phyloP scores from a whole-genome alignment of 2,888 invertebrate species.

The Ceramica pisi region DNA sequence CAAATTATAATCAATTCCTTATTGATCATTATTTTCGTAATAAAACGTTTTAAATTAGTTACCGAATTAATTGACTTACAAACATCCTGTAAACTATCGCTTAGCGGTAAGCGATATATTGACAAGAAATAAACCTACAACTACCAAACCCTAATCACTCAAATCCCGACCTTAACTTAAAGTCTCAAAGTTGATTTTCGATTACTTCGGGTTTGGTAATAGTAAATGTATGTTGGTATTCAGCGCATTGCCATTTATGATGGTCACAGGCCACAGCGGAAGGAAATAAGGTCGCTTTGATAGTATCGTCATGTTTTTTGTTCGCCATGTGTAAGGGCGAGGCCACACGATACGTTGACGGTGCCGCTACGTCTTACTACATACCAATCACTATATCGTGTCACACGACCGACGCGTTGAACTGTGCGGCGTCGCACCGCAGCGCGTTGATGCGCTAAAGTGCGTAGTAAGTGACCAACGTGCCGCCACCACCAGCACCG shows the following conservation, averaged over 20 bases:
- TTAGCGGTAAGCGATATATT: constrained; percentile 49
- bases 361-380: too few relatives aligned
- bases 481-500: too few relatives aligned
- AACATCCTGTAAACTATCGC: constrained; percentile 60
- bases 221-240: constrained; percentile 32
- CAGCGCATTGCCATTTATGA: constrained; percentile 62
- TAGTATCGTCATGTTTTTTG: constrained; percentile 49
- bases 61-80: constrained; percentile 55
- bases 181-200: neutral
- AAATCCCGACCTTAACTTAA: constrained; percentile 9
- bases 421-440: too few relatives aligned
- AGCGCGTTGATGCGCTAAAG: too few relatives aligned
- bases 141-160: neutral
- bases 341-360: too few relatives aligned
- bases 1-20: constrained; percentile 42
- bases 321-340: constrained; percentile 22
- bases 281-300: constrained; percentile 67
- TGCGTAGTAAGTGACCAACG: too few relatives aligned
- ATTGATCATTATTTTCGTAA: constrained; percentile 55
- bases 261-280: constrained; percentile 62
- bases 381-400: too few relatives aligned
- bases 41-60: constrained; percentile 48
- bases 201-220: neutral
- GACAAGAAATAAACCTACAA: constrained; percentile 37
- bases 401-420: too few relatives aligned